These are phyloP conservation scores for Melanostoma mellinum DNA, from an alignment of 2,888 invertebrate genomes.

Conservation along the genomic window DNA sequence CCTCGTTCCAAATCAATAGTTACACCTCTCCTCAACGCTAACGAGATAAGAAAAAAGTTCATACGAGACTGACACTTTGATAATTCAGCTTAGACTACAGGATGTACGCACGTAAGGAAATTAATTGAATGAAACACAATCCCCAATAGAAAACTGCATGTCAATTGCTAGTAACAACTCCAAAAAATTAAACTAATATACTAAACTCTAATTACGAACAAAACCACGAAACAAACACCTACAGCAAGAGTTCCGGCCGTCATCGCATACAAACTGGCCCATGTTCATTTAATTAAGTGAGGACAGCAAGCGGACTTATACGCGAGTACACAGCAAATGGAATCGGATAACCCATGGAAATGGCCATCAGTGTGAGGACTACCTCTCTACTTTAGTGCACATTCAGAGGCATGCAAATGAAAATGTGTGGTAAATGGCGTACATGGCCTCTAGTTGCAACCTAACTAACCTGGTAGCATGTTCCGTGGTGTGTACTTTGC, in stretches of 20 bases:
- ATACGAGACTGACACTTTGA: not conserved
- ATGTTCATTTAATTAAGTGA: constrained; percentile 72
- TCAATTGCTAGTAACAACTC: constrained; percentile 30
- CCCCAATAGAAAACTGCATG: constrained; percentile 34
- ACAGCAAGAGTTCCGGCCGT: constrained; percentile 38
- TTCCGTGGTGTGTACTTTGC: constrained; percentile 67
- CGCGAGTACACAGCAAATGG: constrained; percentile 19
- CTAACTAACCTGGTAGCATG: constrained; percentile 73
- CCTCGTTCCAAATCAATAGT: too few relatives aligned
- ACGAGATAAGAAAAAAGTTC: not conserved
- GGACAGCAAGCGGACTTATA: constrained; percentile 50
- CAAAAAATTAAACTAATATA: constrained; percentile 51
- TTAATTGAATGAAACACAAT: constrained; percentile 56
- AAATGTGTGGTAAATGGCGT: constrained; percentile 69
- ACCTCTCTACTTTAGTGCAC: not conserved
- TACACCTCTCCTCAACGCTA: too few relatives aligned
- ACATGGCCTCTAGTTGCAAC: constrained; percentile 68
- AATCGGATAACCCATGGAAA: constrained; percentile 55
- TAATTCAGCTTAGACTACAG: not conserved
- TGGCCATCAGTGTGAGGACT: constrained; percentile 22
- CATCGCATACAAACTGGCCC: constrained; percentile 46
- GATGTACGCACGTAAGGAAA: constrained; percentile 6
- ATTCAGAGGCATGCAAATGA: constrained; percentile 64
- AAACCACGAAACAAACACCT: constrained; percentile 11
- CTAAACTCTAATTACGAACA: constrained; percentile 57